Percentiles rank a stretch among this genome's conserved stretches.
Conservation (phyloP, 2,888 invertebrate genomes). For the Oegoconia quadripuncta region DNA sequence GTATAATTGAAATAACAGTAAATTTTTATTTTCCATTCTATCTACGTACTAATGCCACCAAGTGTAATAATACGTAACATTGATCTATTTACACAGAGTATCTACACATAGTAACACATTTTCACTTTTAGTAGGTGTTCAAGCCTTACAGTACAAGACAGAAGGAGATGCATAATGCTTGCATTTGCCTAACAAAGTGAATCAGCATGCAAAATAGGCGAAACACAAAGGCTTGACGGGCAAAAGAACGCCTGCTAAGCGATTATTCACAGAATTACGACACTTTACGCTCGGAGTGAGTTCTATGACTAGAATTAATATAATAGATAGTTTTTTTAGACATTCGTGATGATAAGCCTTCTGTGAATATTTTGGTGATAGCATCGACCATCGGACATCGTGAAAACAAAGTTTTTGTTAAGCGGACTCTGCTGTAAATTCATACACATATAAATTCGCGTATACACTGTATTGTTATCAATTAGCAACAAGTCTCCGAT, state of each 20-base stretch:
- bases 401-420: no score
- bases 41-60: not conserved
- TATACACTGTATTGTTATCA: no score
- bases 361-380: no score
- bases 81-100: not conserved
- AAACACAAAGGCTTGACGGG: slow-evolving; percentile 25
- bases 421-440: no score
- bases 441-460: no score
- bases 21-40: no score
- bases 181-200: slow-evolving; percentile 12
- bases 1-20: no score
- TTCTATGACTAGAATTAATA: not conserved
- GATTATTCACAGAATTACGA: slow-evolving; percentile 33
- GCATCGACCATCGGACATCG: no score
- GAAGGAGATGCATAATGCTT: slow-evolving; percentile 17
- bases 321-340: not conserved
- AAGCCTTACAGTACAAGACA: no score
- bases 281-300: slow-evolving; percentile 4
- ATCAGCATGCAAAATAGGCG: slow-evolving; percentile 33
- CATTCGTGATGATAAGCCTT: not conserved
- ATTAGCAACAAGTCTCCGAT: no score
- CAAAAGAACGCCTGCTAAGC: slow-evolving; percentile 29
- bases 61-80: not conserved
- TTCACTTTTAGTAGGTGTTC: no score
- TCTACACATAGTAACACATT: no score